Percentiles rank a stretch among this genome's conserved stretches.
Evolutionary conservation across 2,888 invertebrate genomes (phyloP).

Genomic region (Scaptomyza tumidula): DNA sequence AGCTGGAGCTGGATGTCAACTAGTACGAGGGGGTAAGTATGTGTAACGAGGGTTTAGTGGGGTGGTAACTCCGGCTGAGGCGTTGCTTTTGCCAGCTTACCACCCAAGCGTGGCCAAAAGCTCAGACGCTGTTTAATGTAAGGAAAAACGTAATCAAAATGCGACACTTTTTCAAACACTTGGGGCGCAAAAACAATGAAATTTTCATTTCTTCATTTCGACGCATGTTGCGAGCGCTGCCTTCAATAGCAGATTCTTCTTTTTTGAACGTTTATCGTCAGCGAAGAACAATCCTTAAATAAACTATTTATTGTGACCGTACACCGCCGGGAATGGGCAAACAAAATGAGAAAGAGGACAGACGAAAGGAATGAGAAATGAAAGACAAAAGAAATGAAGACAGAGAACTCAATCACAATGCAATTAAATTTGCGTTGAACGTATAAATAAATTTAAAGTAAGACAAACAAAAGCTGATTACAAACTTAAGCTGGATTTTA

Average conservation of each 20-base stretch:
- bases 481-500: slow-evolving; percentile 11
- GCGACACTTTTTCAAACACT: slow-evolving; percentile 77
- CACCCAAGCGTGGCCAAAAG: slow-evolving; percentile 50
- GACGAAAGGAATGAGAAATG: too few relatives aligned
- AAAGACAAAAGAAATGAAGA: neutral
- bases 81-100: slow-evolving; percentile 21
- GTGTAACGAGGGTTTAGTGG: neutral
- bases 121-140: slow-evolving; percentile 62
- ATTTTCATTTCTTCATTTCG: slow-evolving; percentile 75
- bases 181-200: slow-evolving; percentile 70
- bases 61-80: neutral
- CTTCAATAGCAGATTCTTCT: neutral
- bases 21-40: neutral
- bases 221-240: slow-evolving; percentile 41
- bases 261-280: slow-evolving; percentile 44
- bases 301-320: slow-evolving; percentile 71
- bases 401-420: slow-evolving; percentile 13
- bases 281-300: slow-evolving; percentile 56
- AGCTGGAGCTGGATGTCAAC: slow-evolving; percentile 11
- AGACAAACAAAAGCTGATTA: slow-evolving; percentile 22
- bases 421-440: slow-evolving; percentile 57
- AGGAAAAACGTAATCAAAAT: slow-evolving; percentile 75
- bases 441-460: slow-evolving; percentile 57
- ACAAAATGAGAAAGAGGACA: slow-evolving; percentile 1
- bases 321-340: too few relatives aligned